These are phyloP conservation scores for Apostichopus parvimensis DNA, from an alignment of 35 echinoderm and acorn worm genomes.

Conservation along the genomic window DNA sequence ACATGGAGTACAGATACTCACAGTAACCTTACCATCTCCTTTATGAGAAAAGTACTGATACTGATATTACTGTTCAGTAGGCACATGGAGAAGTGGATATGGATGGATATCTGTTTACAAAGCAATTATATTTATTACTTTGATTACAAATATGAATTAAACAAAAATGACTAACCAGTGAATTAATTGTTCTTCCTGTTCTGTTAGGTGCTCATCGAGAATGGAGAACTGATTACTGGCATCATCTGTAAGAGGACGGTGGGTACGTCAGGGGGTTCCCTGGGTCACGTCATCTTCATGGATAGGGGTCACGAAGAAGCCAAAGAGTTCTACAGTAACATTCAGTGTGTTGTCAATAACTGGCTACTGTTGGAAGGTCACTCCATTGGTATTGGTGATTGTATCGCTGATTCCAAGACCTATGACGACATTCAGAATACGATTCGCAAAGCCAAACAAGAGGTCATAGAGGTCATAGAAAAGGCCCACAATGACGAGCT, in stretches of 20 bases:
- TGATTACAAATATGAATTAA: no score
- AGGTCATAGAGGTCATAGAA: slow-evolving; percentile 98
- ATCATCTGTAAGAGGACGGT: slow-evolving; percentile 99
- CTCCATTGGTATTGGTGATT: slow-evolving; percentile 97
- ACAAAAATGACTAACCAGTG: no score
- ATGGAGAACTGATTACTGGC: slow-evolving; percentile 90
- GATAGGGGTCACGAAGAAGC: slow-evolving; percentile 85
- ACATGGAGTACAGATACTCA: no score
- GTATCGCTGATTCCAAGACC: slow-evolving; percentile 94
- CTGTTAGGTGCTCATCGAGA: slow-evolving; percentile 87
- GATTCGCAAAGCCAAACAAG: slow-evolving; percentile 95
- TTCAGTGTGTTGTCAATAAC: slow-evolving; percentile 95
- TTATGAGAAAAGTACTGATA: no score
- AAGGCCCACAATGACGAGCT: slow-evolving; percentile 98
- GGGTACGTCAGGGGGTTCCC: slow-evolving; percentile 86
- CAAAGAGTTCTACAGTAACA: slow-evolving; percentile 95
- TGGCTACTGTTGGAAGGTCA: slow-evolving; percentile 96
- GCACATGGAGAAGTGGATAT: no score
- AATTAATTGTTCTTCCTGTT: no score
- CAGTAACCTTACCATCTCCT: no score
- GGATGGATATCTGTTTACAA: no score
- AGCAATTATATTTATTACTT: no score
- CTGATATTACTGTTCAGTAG: no score
- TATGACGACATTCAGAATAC: slow-evolving; percentile 99
- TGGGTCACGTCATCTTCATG: slow-evolving; percentile 97